phyloP scores from a whole-genome alignment of 2,113 vertebrate genomes.

The Phoxinus phoxinus region DNA sequence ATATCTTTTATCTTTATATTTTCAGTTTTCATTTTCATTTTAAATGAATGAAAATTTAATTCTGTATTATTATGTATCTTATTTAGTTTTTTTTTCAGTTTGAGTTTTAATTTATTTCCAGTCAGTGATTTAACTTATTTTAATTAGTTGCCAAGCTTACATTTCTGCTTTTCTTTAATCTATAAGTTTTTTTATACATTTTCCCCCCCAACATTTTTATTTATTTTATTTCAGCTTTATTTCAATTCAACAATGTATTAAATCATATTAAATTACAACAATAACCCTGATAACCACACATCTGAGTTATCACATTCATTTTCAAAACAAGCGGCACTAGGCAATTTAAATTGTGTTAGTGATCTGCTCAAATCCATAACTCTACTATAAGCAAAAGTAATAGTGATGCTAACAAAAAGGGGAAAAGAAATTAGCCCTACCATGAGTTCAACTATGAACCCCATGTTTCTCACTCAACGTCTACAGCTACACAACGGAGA shows the following conservation, averaged over 20 bases:
- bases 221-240: not conserved
- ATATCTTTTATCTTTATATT: not conserved
- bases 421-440: not conserved
- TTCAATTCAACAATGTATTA: not conserved
- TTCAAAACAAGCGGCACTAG: not conserved
- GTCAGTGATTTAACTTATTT: not conserved
- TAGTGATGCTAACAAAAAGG: not conserved
- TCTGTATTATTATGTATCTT: not conserved
- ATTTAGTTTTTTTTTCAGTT: not conserved
- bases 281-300: not conserved
- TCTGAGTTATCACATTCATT: not conserved
- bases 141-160: not conserved
- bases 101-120: not conserved
- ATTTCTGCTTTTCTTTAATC: too few species aligned
- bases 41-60: not conserved
- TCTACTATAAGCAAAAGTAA: not conserved
- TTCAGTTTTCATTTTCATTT: not conserved
- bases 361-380: not conserved
- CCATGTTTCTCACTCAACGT: not conserved
- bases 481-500: conserved; percentile 10
- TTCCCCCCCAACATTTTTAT: not conserved
- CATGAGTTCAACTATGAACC: not conserved
- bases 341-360: not conserved
- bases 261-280: not conserved
- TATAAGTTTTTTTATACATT: not conserved